A percentile compares a stretch with the other conserved stretches of the same genome.
phyloP scores from a whole-genome alignment of 2,797 vertebrate genomes.

The Anguilla anguilla region DNA sequence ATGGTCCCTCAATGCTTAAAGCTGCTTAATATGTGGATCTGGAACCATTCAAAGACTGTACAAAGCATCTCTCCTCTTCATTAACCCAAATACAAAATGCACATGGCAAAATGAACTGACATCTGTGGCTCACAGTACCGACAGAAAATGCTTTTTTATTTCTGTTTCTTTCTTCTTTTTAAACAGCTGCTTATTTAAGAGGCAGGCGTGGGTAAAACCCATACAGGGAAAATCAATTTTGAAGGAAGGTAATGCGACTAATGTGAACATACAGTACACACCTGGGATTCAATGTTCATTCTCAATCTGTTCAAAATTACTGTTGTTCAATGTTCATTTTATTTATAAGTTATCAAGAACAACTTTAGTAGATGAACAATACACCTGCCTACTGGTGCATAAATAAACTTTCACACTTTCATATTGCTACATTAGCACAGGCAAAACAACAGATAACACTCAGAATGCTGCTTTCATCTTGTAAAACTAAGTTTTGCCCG shows the following conservation, averaged over 20 bases:
- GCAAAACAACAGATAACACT: neutral
- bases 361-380: neutral
- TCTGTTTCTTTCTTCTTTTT: neutral
- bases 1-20: conserved; percentile 55
- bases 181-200: neutral
- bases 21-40: conserved; percentile 58
- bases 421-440: neutral
- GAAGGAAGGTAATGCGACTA: neutral
- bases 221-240: neutral
- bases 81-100: conserved; percentile 42
- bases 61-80: conserved; percentile 41
- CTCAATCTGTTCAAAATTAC: neutral
- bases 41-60: conserved; percentile 33
- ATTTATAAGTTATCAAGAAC: neutral
- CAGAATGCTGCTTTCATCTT: neutral
- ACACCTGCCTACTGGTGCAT: neutral
- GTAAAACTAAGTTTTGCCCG: neutral
- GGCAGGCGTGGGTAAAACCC: neutral
- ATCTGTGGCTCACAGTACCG: conserved; percentile 27
- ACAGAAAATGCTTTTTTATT: conserved; percentile 22
- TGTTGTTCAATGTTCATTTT: neutral
- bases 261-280: neutral
- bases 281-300: neutral
- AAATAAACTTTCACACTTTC: neutral
- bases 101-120: conserved; percentile 29